Conservation (phyloP, 2,113 vertebrate genomes). For the Cyanoramphus novaezelandiae region DNA sequence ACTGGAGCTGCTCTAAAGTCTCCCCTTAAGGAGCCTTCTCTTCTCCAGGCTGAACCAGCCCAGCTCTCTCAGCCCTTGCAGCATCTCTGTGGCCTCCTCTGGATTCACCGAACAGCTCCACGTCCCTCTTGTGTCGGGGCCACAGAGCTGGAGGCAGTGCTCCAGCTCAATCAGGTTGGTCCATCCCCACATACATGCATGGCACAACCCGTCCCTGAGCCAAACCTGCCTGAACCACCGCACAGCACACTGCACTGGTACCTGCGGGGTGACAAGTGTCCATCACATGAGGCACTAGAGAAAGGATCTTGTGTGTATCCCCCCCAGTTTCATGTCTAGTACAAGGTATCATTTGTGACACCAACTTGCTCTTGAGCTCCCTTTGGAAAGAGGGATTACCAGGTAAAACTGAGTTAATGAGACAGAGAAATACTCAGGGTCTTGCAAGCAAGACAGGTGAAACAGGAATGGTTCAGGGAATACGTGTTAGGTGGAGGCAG, state of each 20-base stretch:
- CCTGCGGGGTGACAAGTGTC: rapidly evolving
- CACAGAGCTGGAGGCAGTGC: not conserved
- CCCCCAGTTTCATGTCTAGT: not conserved
- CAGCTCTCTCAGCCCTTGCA: not conserved
- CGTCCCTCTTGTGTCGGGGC: not conserved
- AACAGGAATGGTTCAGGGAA: not conserved
- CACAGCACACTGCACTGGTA: rapidly evolving
- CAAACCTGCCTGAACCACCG: not conserved
- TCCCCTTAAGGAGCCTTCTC: too few relatives aligned
- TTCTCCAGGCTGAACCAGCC: not conserved
- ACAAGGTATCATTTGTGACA: not conserved
- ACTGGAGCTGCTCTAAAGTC: too few relatives aligned
- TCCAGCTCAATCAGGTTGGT: not conserved
- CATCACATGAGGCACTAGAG: not conserved
- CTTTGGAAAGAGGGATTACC: not conserved
- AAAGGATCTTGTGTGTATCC: not conserved
- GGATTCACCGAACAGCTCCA: not conserved
- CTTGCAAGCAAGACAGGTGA: not conserved
- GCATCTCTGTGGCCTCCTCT: not conserved
- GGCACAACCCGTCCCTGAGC: not conserved
- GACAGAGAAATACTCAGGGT: not conserved
- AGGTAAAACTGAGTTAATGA: not conserved
- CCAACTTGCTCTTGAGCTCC: not conserved
- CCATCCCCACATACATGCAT: not conserved
- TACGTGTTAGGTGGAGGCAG: not conserved